Percentiles rank a stretch among this genome's conserved stretches.
phyloP scores from a whole-genome alignment of 2,888 invertebrate species.

The Tuta absoluta region DNA sequence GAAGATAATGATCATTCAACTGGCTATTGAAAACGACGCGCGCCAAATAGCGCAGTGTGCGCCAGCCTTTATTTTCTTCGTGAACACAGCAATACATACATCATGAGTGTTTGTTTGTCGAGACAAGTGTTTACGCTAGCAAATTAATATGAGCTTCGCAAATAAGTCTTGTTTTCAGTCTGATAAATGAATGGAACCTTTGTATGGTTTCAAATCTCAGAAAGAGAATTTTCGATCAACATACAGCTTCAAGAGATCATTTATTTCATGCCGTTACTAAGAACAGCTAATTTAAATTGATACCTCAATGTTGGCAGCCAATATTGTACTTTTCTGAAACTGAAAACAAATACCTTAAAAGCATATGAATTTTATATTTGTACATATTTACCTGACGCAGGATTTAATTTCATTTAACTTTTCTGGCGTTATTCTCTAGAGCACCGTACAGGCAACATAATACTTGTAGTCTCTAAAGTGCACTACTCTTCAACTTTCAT shows the following conservation, averaged over 20 bases:
- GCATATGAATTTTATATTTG: neutral
- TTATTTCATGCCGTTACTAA: no score
- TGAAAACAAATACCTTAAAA: no score
- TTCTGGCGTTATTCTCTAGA: neutral
- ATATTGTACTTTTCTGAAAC: no score
- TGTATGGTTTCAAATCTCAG: no score
- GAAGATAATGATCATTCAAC: no score
- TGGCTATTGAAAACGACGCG: no score
- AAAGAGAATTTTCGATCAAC: no score
- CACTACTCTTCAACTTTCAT: neutral
- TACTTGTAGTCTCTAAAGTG: neutral
- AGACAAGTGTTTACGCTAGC: slow-evolving; percentile 3
- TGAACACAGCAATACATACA: neutral
- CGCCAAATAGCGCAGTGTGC: no score
- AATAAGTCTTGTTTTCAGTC: neutral
- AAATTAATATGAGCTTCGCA: neutral
- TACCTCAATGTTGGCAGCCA: no score
- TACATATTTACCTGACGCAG: neutral
- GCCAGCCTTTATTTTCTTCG: neutral
- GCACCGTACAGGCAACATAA: neutral
- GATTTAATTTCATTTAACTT: neutral
- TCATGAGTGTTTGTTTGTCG: neutral
- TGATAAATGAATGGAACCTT: no score
- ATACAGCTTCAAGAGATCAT: no score
- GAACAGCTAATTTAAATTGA: no score